Conservation (phyloP, 2,888 invertebrate species). For the Apamea anceps region DNA sequence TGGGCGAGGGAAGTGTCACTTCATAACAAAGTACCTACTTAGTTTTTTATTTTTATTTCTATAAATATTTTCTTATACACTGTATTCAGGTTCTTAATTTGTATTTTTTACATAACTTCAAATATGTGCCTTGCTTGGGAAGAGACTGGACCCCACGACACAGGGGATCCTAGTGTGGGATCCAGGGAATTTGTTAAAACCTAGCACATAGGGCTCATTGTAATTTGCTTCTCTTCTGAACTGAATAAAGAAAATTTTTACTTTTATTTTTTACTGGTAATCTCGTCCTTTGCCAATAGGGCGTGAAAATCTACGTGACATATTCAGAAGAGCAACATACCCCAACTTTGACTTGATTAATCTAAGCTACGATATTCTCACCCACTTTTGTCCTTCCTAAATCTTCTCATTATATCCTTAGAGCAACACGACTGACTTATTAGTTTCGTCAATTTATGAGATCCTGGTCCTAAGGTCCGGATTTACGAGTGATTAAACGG, state of each 20-base stretch:
- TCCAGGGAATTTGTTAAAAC: too few relatives aligned
- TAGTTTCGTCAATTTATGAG: slow-evolving; percentile 35
- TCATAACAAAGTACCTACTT: background rate
- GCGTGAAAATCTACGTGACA: slow-evolving; percentile 13
- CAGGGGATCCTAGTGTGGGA: too few relatives aligned
- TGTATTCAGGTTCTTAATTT: too few relatives aligned
- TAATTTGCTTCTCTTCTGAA: too few relatives aligned
- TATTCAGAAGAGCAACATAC: background rate
- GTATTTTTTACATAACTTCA: too few relatives aligned
- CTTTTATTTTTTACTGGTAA: background rate
- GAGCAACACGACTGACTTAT: slow-evolving; percentile 37
- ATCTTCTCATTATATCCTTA: slow-evolving; percentile 23
- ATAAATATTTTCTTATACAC: too few relatives aligned
- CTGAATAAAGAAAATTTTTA: too few relatives aligned
- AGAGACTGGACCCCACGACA: too few relatives aligned
- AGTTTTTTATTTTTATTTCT: too few relatives aligned
- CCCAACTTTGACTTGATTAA: slow-evolving; percentile 40
- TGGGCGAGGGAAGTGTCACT: background rate
- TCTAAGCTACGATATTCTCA: slow-evolving; percentile 9
- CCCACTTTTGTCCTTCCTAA: slow-evolving; percentile 4
- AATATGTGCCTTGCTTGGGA: too few relatives aligned
- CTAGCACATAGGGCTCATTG: too few relatives aligned
- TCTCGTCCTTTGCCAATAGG: background rate
- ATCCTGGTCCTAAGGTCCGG: slow-evolving; percentile 17
- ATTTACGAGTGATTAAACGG: slow-evolving; percentile 53